Base-by-base conservation (phyloP, 2,797 vertebrate genomes). In the Sebastiscus tertius region DNA sequence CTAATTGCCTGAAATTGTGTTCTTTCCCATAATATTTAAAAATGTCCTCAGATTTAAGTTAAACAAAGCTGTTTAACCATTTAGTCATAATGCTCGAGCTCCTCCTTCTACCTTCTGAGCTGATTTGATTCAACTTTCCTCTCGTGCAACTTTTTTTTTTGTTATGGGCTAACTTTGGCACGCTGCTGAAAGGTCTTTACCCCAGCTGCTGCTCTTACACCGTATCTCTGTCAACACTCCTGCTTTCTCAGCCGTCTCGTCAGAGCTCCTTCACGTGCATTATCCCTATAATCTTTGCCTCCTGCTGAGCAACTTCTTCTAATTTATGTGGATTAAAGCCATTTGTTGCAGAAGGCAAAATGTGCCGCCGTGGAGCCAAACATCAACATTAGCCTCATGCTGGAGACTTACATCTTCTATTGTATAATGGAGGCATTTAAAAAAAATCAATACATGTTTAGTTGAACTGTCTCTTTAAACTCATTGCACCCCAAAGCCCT, bases 281-380 rank as follows among this genome's bases (percentile, higher is more conserved):
- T 82, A 90, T 89, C 87, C 83, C 77, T 83, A 77, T 90, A 90
- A 92, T 91, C 88, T 88, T 72, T 83, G 83, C 83, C 88, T 91
- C 89, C 92, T 85, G 85, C 89, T 81, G 88, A 84, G 84, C 70
- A 87, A 90, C 89, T 81, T 88, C 79, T 85, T 84, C 88, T 89
- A 87, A 90, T 86, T 88, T 84, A 82, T 77, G 83, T 79, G 89
- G 89, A 91, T 92, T 91, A 92, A 85, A 91, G 68, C 75, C 86
- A 88, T 91, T 92, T 92, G 88, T 85, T 81, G 87, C 75, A 82
- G 63, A 76, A 73, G 39, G 80, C 72, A 73, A 85, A 82, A 52
- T 79, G 75, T 88, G 68, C 75, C 75, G 27, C 72, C 26, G 24
- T 6, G 18, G 72, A 89, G 64, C 83, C 77, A 64, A 89, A 86